Percentiles rank a stretch among this genome's conserved stretches.
Conservation (phyloP, 2,888 invertebrate species). For the Acanthosepion pharaonis region DNA sequence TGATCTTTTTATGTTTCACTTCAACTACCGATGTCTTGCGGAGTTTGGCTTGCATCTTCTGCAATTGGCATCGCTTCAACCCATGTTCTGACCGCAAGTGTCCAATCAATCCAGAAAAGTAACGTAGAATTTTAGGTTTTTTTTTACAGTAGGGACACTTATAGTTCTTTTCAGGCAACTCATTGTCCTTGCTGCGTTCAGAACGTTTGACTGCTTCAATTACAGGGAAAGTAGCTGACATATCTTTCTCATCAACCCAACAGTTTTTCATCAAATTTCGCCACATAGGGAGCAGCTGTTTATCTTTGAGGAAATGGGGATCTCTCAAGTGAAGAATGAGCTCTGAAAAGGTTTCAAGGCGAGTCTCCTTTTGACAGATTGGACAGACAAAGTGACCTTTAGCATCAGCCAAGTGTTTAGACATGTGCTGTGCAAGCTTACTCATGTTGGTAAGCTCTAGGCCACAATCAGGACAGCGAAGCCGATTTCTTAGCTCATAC, state of each 20-base stretch:
- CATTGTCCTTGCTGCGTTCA: slow-evolving; percentile 13
- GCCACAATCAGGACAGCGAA: slow-evolving; percentile 42
- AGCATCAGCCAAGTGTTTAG: slow-evolving; percentile 11
- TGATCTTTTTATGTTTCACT: slow-evolving; percentile 33
- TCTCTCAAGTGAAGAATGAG: slow-evolving; percentile 43
- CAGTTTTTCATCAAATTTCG: slow-evolving; percentile 39
- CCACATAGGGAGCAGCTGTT: slow-evolving; percentile 46
- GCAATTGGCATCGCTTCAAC: slow-evolving; percentile 35
- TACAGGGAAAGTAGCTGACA: slow-evolving; percentile 39
- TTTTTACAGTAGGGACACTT: slow-evolving; percentile 41
- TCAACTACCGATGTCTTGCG: slow-evolving; percentile 35
- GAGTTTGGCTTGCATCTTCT: slow-evolving; percentile 40
- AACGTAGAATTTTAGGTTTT: slow-evolving; percentile 42
- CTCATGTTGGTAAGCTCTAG: slow-evolving; percentile 38
- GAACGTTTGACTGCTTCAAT: slow-evolving; percentile 45
- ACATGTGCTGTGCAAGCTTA: slow-evolving; percentile 38
- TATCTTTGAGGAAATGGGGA: slow-evolving; percentile 44
- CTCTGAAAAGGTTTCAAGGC: slow-evolving; percentile 40
- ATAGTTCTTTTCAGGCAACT: slow-evolving; percentile 44
- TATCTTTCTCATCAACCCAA: slow-evolving; percentile 42
- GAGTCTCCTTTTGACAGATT: slow-evolving; percentile 43
- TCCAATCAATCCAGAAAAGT: slow-evolving; percentile 44
- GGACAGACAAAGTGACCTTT: slow-evolving; percentile 43
- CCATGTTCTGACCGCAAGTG: slow-evolving; percentile 42
- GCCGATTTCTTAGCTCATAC: slow-evolving; percentile 37